phyloP scores from a whole-genome alignment of 1,140 invertebrate species.

The Cyclargus thomasi region DNA sequence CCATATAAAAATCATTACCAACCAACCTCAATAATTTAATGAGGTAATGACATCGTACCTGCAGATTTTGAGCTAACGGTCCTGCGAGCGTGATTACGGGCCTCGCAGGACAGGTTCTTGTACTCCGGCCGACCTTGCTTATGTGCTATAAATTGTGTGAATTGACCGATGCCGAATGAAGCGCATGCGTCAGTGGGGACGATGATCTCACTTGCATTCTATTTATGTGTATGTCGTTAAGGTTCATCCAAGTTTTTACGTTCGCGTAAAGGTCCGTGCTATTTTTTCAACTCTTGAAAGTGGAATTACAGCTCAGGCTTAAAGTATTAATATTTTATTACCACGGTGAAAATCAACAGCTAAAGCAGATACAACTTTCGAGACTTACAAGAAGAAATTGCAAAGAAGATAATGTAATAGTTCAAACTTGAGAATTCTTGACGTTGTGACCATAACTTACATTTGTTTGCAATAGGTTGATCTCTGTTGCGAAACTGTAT shows the following conservation, averaged over 20 bases:
- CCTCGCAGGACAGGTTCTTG: constrained; percentile 57
- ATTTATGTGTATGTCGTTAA: constrained; percentile 16
- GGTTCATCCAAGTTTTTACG: constrained; percentile 6
- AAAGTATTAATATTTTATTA: too few species aligned
- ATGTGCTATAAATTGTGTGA: constrained; percentile 62
- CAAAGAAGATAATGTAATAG: too few species aligned
- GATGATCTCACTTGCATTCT: constrained; percentile 42
- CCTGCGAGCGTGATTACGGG: constrained; percentile 23
- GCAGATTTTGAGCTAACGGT: constrained; percentile 21
- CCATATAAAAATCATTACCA: neutral
- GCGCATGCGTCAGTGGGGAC: constrained; percentile 52
- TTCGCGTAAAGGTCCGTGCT: neutral
- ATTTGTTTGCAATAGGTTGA: too few species aligned
- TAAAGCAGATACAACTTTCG: too few species aligned
- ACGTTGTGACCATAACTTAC: too few species aligned
- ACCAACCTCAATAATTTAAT: constrained; percentile 1
- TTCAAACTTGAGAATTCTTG: too few species aligned
- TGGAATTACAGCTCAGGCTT: too few species aligned
- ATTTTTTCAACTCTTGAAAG: neutral
- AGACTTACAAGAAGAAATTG: too few species aligned
- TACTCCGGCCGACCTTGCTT: constrained; percentile 64
- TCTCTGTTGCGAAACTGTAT: neutral
- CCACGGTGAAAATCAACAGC: too few species aligned
- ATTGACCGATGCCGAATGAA: constrained; percentile 48
- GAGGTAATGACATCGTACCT: neutral